A percentile compares a stretch with the other conserved stretches of the same genome.
Evolutionary conservation across 2,113 vertebrate species (phyloP).

Genomic region (Eulemur macaco): DNA sequence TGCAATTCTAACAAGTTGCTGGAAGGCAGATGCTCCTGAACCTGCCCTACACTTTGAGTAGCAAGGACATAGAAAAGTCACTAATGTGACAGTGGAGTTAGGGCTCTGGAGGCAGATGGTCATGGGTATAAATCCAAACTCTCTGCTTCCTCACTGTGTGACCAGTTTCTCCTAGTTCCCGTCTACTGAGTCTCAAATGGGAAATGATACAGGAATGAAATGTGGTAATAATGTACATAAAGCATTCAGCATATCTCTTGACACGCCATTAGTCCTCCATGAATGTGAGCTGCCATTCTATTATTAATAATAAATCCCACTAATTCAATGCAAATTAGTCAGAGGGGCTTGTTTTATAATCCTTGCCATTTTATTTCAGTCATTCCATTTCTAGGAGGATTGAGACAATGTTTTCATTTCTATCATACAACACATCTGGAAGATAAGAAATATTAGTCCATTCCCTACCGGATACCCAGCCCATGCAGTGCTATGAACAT

Average conservation of each 20-base stretch:
- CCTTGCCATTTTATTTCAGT: background rate
- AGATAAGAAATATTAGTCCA: background rate
- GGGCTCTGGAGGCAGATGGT: background rate
- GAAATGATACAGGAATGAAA: background rate
- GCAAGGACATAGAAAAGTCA: background rate
- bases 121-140: background rate
- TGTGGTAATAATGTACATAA: background rate
- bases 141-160: background rate
- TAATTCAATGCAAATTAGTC: constrained; percentile 48
- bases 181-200: background rate
- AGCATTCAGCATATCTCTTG: background rate
- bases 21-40: background rate
- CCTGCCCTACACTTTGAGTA: background rate
- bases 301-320: constrained; percentile 44
- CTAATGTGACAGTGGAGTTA: background rate
- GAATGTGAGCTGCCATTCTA: constrained; percentile 22
- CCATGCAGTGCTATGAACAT: background rate
- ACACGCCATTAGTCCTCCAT: background rate
- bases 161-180: background rate
- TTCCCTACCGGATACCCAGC: background rate
- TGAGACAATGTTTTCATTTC: background rate
- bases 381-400: background rate
- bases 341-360: constrained; percentile 47
- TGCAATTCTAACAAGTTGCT: background rate
- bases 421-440: background rate